phyloP scores from a whole-genome alignment of 2,888 invertebrate species.

The Strigamia crassipes region DNA sequence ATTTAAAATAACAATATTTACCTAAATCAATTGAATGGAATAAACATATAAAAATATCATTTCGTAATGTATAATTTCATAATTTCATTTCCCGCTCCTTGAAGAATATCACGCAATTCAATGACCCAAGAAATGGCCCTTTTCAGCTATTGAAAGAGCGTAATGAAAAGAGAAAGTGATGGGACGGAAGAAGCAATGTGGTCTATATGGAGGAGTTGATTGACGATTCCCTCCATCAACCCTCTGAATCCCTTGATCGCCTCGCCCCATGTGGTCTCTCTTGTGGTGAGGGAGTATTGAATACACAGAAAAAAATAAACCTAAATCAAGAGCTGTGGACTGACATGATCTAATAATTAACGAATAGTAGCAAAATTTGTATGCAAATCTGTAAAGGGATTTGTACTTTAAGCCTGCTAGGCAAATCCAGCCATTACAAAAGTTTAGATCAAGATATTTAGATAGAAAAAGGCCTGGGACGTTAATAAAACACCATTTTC shows the following conservation, averaged over 20 bases:
- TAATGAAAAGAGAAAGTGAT: conserved; percentile 24
- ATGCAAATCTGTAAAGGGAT: background rate
- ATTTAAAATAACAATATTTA: no score
- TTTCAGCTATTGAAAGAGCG: background rate
- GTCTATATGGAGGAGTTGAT: background rate
- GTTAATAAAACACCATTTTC: background rate
- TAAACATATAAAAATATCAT: no score
- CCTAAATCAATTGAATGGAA: no score
- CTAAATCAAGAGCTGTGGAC: background rate
- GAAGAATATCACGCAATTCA: conserved; percentile 2
- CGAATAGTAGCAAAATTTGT: background rate
- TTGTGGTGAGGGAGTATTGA: conserved; percentile 26
- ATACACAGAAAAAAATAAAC: background rate
- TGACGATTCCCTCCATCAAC: conserved; percentile 31
- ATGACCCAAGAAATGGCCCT: background rate
- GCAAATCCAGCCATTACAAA: background rate
- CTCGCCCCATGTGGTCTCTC: conserved; percentile 25
- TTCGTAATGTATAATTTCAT: background rate
- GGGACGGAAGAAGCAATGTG: background rate
- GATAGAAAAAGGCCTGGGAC: background rate
- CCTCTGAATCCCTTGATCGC: conserved; percentile 20
- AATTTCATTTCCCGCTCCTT: background rate
- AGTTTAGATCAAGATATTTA: background rate
- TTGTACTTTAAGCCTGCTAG: background rate
- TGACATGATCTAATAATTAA: conserved; percentile 24